Base-by-base conservation (phyloP, 2,888 invertebrate genomes). In the Polia nebulosa region DNA sequence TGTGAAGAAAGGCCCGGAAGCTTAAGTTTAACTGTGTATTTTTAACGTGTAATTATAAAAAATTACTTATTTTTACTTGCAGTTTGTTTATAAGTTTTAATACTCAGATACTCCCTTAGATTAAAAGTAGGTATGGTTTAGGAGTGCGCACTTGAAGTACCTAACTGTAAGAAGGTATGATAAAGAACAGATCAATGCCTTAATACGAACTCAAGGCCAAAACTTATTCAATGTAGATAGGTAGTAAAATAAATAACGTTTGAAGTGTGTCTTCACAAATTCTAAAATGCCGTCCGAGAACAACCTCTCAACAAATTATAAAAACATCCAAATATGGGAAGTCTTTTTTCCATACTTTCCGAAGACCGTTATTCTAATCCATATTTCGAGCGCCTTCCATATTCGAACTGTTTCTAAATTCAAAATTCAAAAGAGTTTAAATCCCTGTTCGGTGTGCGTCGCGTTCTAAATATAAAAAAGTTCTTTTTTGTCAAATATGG, bases 401-500 rank as follows among this genome's bases (percentile, higher is more conserved):
- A 92, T 93, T 91, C 78, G 90, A 91, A 88, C 92, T 83, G 92
- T 93, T 94, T 92, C 93, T 89, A 91, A 93, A 92, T 93, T 94
- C 91, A 93, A 91, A 93, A 92, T 93, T 94, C 91, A 93, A 95
- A 94, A 94, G 93, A 94, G 92, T 41, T 41, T 87, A 91, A 92
- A 93, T 93, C 93, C 92, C 91, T 90, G 94, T 94, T 93, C 94
- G 88, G 89, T 82, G 88, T 90, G 91, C 94, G 93, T 92, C 91
- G 91, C 87, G 93, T 93, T 95, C 95, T 93, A 95, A 95, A 95
- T 95, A 92, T 95, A 94, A 94, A 94, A 86, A 92, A 92, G 86
- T 88, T 91, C 90, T 92, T 95, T 95, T 95, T 94, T 94, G 94
- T 94, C 94, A 95, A 95, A 95, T 95, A 95, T 94, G 95, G 95